These are phyloP conservation scores for Dorcus hopei DNA, from an alignment of 2,888 invertebrate genomes.

Conservation along the genomic window DNA sequence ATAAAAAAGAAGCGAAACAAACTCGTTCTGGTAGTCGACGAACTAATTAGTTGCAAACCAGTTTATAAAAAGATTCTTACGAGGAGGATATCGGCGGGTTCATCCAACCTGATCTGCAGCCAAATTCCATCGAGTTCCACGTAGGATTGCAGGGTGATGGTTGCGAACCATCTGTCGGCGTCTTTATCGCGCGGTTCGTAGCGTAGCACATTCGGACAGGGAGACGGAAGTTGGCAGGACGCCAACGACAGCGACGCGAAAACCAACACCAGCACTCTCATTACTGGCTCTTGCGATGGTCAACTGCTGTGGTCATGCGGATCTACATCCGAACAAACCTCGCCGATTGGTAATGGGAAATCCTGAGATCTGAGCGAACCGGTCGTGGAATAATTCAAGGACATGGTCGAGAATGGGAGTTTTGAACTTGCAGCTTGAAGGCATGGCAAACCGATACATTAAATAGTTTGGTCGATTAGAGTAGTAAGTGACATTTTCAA, in stretches of 20 bases:
- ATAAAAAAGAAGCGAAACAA: too few species aligned
- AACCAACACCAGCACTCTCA: background rate
- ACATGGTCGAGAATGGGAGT: too few species aligned
- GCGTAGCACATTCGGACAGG: conserved; percentile 56
- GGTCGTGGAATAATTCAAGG: too few species aligned
- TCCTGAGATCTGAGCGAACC: too few species aligned
- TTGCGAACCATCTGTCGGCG: conserved; percentile 59
- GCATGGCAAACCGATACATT: too few species aligned
- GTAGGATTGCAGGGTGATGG: conserved; percentile 54
- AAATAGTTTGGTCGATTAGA: too few species aligned
- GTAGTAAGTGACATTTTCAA: too few species aligned
- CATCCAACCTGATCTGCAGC: conserved; percentile 58
- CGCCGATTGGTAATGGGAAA: too few species aligned
- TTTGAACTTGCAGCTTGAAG: too few species aligned
- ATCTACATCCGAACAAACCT: too few species aligned
- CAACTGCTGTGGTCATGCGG: too few species aligned
- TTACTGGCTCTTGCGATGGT: background rate
- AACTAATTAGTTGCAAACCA: background rate
- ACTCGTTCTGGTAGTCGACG: too few species aligned
- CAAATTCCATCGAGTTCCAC: conserved; percentile 59
- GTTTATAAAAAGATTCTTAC: conserved; percentile 46
- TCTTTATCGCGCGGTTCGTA: conserved; percentile 37
- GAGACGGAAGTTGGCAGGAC: conserved; percentile 33
- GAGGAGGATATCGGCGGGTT: conserved; percentile 59
- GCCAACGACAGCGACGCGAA: background rate